Percentiles rank a stretch among this genome's conserved stretches.
These are phyloP conservation scores for Dryococelus australis DNA, from an alignment of 2,888 invertebrate species.

Conservation along the genomic window DNA sequence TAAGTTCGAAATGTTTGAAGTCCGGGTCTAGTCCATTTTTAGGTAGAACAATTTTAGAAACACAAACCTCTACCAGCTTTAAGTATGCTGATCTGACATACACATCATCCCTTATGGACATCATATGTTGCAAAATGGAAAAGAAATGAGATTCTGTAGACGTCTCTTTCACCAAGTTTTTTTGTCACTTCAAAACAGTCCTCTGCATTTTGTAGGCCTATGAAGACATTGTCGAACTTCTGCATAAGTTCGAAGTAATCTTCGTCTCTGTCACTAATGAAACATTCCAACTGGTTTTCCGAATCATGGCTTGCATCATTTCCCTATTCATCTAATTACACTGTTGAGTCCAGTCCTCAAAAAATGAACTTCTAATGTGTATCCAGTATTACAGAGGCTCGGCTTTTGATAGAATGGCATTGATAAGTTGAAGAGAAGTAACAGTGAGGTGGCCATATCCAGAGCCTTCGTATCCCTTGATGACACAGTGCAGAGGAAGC, in stretches of 20 bases:
- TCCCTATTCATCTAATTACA: slow-evolving; percentile 56
- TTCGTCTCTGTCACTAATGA: slow-evolving; percentile 87
- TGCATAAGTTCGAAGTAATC: slow-evolving; percentile 93
- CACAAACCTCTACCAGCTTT: slow-evolving; percentile 96
- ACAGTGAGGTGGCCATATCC: slow-evolving; percentile 17
- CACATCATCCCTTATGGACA: slow-evolving; percentile 91
- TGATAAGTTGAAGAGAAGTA: slow-evolving; percentile 91
- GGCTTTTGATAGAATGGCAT: slow-evolving; percentile 83
- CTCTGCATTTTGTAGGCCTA: slow-evolving; percentile 90
- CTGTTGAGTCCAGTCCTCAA: slow-evolving; percentile 93
- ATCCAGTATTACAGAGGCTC: slow-evolving; percentile 91
- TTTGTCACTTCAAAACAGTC: slow-evolving; percentile 93
- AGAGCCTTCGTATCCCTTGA: background rate
- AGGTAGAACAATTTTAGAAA: slow-evolving; percentile 94
- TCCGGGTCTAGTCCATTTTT: slow-evolving; percentile 95
- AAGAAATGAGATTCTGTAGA: slow-evolving; percentile 89
- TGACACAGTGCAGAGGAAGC: background rate
- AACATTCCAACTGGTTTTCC: slow-evolving; percentile 82
- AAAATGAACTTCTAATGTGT: slow-evolving; percentile 93
- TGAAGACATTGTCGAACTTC: slow-evolving; percentile 88
- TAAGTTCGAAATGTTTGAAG: slow-evolving; percentile 66
- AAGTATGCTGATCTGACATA: slow-evolving; percentile 87
- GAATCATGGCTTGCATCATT: slow-evolving; percentile 8
- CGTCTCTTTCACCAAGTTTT: slow-evolving; percentile 85
- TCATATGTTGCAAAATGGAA: slow-evolving; percentile 93